These are phyloP conservation scores for Trachemys scripta DNA, from an alignment of 2,113 vertebrate genomes.

Conservation along the genomic window DNA sequence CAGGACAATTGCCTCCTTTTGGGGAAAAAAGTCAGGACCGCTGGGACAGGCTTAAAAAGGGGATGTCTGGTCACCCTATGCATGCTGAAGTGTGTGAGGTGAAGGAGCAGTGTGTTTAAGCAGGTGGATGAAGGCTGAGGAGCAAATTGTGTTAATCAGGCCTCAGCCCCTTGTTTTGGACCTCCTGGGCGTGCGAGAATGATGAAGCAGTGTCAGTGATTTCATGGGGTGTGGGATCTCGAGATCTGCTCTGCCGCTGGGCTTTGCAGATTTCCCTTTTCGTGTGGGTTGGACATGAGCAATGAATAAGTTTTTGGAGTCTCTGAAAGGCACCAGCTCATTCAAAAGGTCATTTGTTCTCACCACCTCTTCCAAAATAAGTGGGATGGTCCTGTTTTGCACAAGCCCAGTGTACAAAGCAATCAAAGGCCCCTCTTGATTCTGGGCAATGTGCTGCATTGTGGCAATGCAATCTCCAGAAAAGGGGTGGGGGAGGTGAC, in stretches of 20 bases:
- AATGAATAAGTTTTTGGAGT: neutral
- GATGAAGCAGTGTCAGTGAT: neutral
- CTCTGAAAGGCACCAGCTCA: neutral
- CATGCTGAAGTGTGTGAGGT: neutral
- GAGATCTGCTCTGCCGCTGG: conserved; percentile 20
- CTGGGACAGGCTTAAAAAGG: no score
- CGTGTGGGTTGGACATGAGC: neutral
- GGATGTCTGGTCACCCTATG: no score
- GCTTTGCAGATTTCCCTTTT: neutral
- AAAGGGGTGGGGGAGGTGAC: neutral
- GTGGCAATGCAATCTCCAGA: neutral
- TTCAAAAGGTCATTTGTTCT: conserved; percentile 7
- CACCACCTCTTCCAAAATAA: neutral
- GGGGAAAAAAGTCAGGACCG: no score
- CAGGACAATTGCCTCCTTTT: no score
- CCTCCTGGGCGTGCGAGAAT: neutral
- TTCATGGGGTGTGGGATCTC: conserved; percentile 16
- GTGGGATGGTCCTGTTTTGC: rapidly evolving
- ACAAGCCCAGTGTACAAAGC: neutral
- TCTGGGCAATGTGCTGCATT: neutral
- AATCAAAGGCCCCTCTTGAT: rapidly evolving
- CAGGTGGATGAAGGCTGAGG: conserved; percentile 46
- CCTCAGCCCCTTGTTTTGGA: neutral
- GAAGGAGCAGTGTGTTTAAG: conserved; percentile 15
- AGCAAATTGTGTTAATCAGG: conserved; percentile 57